Evolutionary conservation across 1,140 invertebrate species (phyloP).

Genomic region (Drosophila novamexicana): DNA sequence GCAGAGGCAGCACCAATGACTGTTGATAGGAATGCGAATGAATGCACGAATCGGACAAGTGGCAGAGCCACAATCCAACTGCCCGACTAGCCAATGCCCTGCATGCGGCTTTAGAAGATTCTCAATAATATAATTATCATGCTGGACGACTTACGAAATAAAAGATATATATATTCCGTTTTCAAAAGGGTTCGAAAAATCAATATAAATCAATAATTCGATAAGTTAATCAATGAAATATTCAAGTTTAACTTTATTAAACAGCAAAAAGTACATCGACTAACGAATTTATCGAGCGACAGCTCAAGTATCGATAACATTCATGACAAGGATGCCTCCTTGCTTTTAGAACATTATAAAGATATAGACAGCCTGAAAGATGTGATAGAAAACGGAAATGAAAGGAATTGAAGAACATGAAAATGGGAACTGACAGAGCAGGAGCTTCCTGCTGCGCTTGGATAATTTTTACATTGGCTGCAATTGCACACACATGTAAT

Average conservation of each 20-base stretch:
- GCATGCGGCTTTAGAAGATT: background rate
- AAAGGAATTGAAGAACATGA: conserved; percentile 23
- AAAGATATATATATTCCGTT: no score
- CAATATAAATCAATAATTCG: no score
- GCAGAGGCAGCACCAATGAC: background rate
- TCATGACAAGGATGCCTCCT: background rate
- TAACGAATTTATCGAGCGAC: no score
- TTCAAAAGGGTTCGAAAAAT: no score
- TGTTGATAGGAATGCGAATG: conserved; percentile 24
- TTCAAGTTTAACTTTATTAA: no score
- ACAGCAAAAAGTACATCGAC: no score
- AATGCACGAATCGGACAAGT: conserved; percentile 21
- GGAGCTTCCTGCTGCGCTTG: conserved; percentile 36
- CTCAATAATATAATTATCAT: background rate
- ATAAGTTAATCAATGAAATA: no score
- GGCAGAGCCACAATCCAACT: background rate
- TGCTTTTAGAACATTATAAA: background rate
- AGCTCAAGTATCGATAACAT: no score
- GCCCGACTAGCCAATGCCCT: background rate
- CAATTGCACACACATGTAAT: conserved; percentile 38
- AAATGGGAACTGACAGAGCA: conserved; percentile 37
- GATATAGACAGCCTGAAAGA: background rate
- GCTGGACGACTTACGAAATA: no score
- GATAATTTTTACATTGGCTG: conserved; percentile 59
- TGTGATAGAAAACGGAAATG: conserved; percentile 16